These are phyloP conservation scores for Sarcophaga rosellei DNA, from an alignment of 2,888 invertebrate species.

Conservation along the genomic window DNA sequence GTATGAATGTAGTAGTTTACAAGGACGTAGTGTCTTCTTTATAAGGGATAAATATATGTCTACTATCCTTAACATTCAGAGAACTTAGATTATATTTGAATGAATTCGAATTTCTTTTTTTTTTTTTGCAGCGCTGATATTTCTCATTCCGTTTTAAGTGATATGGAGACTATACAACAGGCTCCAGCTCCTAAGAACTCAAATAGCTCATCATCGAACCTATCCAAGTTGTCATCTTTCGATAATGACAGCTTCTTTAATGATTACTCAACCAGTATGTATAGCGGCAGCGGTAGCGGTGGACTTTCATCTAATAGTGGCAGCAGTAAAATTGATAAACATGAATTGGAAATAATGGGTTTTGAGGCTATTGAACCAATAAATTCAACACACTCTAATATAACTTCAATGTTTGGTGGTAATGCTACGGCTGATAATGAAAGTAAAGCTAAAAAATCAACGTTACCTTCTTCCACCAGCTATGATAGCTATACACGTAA, in stretches of 20 bases:
- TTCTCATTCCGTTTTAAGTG: conserved; percentile 93
- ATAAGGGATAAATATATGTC: too few relatives aligned
- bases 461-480: conserved; percentile 57
- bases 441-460: conserved; percentile 56
- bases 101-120: neutral
- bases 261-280: conserved; percentile 76
- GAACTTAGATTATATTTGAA: too few relatives aligned
- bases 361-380: conserved; percentile 81
- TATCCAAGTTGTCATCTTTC: conserved; percentile 66
- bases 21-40: too few relatives aligned
- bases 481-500: conserved; percentile 65
- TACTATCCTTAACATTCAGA: too few relatives aligned
- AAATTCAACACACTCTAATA: conserved; percentile 77
- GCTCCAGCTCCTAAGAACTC: conserved; percentile 82
- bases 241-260: conserved; percentile 76
- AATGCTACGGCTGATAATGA: conserved; percentile 69
- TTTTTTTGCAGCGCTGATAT: conserved; percentile 81
- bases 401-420: conserved; percentile 79
- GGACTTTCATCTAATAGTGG: conserved; percentile 54
- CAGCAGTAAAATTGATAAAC: conserved; percentile 75
- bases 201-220: conserved; percentile 76
- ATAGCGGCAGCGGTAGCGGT: conserved; percentile 65
- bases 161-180: conserved; percentile 96
- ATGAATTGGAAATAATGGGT: conserved; percentile 79
- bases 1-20: too few relatives aligned